Conservation (phyloP, 2,113 vertebrate genomes). For the Oxygymnocypris stewartii region DNA sequence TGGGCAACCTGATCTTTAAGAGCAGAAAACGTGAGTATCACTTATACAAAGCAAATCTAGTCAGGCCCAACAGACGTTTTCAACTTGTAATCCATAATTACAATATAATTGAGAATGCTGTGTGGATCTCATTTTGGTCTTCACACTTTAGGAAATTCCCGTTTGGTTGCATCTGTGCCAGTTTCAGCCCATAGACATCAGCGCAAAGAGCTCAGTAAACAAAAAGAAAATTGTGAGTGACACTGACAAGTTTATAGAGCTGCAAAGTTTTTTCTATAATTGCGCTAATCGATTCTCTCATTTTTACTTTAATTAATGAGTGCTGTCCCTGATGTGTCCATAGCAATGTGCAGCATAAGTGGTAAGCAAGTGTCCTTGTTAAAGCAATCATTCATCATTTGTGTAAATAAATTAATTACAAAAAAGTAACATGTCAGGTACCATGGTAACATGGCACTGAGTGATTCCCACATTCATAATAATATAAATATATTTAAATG, state of each 20-base stretch:
- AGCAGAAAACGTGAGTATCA: conserved; percentile 36
- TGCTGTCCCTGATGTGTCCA: conserved; percentile 31
- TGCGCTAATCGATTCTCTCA: background rate
- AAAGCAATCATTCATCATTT: background rate
- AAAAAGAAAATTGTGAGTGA: conserved; percentile 48
- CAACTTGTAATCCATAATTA: background rate
- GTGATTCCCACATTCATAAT: background rate
- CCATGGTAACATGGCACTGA: background rate
- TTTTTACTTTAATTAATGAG: conserved; percentile 43
- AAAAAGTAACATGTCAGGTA: background rate
- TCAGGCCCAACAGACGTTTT: background rate
- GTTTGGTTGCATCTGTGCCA: background rate
- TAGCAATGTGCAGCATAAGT: background rate
- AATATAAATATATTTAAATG: background rate
- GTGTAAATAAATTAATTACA: background rate
- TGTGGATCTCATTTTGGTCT: background rate
- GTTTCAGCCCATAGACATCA: background rate
- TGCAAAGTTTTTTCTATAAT: background rate
- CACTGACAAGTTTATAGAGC: background rate
- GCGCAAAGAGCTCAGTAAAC: background rate
- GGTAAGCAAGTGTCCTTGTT: conserved; percentile 22
- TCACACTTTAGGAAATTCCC: conserved; percentile 24
- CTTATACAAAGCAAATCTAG: background rate
- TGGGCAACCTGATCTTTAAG: conserved; percentile 14
- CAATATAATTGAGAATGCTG: background rate